These are phyloP conservation scores for Melanaphis sacchari DNA, from an alignment of 1,140 invertebrate species.

Conservation along the genomic window DNA sequence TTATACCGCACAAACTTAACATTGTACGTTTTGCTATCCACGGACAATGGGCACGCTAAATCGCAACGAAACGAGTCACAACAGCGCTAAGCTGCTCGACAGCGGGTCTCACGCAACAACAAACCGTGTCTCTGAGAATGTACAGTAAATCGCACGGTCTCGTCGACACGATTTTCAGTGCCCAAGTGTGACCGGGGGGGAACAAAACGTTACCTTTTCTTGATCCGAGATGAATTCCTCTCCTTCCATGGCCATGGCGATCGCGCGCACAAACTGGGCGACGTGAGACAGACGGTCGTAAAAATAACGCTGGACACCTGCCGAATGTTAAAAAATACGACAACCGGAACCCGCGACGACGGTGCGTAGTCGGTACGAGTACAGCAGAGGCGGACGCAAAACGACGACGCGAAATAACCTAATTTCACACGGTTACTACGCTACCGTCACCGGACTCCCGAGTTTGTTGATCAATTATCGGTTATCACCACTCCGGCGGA, in stretches of 20 bases:
- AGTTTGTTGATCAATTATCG: conserved; percentile 13
- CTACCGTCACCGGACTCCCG: not conserved
- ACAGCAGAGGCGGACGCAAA: not conserved
- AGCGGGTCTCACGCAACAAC: no score
- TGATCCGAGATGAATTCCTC: conserved; percentile 84
- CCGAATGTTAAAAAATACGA: not conserved
- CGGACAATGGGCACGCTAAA: no score
- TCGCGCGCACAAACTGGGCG: not conserved
- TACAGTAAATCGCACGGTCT: no score
- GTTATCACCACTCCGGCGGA: not conserved
- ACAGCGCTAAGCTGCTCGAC: no score
- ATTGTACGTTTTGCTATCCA: no score
- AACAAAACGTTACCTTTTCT: conserved; percentile 71
- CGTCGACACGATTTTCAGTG: no score
- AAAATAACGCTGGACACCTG: not conserved
- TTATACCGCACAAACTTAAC: no score
- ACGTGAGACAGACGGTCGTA: not conserved
- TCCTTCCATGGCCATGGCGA: conserved; percentile 69
- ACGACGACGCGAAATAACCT: not conserved
- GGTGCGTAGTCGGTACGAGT: not conserved
- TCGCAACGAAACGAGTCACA: no score
- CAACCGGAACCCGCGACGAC: not conserved
- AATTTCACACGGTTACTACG: conserved; percentile 11
- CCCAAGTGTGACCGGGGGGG: no score
- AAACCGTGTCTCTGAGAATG: no score